Evolutionary conservation across 1,140 invertebrate genomes (phyloP).

Genomic region (Reticulitermes speratus): DNA sequence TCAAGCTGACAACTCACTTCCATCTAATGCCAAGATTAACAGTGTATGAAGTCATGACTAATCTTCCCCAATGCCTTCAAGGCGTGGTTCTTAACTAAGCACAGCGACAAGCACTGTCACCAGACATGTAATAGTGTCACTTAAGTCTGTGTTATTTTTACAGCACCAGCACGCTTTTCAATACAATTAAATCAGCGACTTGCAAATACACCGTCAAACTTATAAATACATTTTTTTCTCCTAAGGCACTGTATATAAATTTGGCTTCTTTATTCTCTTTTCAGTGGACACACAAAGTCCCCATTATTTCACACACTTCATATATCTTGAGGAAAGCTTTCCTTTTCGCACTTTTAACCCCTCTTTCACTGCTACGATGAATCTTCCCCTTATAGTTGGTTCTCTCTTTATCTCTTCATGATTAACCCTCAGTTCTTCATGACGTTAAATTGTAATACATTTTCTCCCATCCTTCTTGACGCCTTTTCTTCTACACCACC

Average conservation of each 20-base stretch:
- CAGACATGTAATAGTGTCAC: too few relatives aligned
- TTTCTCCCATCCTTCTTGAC: not conserved
- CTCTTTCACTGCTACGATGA: not conserved
- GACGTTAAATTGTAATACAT: constrained; percentile 15
- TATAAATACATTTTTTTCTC: not conserved
- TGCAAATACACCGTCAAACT: not conserved
- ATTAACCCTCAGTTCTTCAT: not conserved
- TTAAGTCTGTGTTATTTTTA: too few relatives aligned
- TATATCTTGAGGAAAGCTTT: not conserved
- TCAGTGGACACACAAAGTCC: not conserved
- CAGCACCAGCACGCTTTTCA: too few relatives aligned
- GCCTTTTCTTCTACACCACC: not conserved
- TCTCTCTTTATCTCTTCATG: constrained; percentile 16
- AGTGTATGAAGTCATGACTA: too few relatives aligned
- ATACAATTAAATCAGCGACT: too few relatives aligned
- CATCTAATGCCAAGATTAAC: too few relatives aligned
- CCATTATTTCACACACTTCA: not conserved
- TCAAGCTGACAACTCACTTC: too few relatives aligned
- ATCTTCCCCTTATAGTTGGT: not conserved
- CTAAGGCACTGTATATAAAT: not conserved
- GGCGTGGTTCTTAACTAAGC: too few relatives aligned
- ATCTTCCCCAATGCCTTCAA: too few relatives aligned
- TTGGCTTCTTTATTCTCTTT: not conserved
- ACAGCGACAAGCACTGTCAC: too few relatives aligned
- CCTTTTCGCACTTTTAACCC: not conserved